phyloP scores from a whole-genome alignment of 2,888 invertebrate species.

The Pheosia gnoma region DNA sequence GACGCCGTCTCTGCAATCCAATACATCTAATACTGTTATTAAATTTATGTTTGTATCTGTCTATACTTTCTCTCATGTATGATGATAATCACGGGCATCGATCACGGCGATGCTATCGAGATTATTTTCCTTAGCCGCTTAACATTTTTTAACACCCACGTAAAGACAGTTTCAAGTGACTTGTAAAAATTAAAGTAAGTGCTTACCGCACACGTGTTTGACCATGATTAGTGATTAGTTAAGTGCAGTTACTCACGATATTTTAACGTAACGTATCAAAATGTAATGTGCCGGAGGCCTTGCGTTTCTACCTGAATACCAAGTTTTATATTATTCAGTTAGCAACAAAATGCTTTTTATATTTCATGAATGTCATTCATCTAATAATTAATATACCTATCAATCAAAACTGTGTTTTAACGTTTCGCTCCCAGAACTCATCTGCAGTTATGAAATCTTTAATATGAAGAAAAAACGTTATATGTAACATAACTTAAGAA shows the following conservation, averaged over 20 bases:
- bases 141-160: conserved; percentile 64
- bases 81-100: conserved; percentile 69
- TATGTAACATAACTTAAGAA: not conserved
- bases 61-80: conserved; percentile 74
- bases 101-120: conserved; percentile 64
- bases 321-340: conserved; percentile 7
- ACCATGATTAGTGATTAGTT: conserved; percentile 10
- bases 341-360: conserved; percentile 7
- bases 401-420: not conserved
- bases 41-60: conserved; percentile 71
- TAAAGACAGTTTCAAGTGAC: conserved; percentile 21
- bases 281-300: conserved; percentile 4
- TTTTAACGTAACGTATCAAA: conserved; percentile 10
- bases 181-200: conserved; percentile 5
- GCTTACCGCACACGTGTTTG: not conserved
- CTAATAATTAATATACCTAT: not conserved
- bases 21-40: conserved; percentile 81
- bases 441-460: no score
- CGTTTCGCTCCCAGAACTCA: no score
- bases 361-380: not conserved
- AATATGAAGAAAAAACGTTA: no score
- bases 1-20: conserved; percentile 73
- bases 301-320: not conserved
- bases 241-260: conserved; percentile 17
- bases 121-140: conserved; percentile 60